A percentile compares a stretch with the other conserved stretches of the same genome.
phyloP scores from a whole-genome alignment of 2,797 vertebrate genomes.

The Xyrichtys novacula region DNA sequence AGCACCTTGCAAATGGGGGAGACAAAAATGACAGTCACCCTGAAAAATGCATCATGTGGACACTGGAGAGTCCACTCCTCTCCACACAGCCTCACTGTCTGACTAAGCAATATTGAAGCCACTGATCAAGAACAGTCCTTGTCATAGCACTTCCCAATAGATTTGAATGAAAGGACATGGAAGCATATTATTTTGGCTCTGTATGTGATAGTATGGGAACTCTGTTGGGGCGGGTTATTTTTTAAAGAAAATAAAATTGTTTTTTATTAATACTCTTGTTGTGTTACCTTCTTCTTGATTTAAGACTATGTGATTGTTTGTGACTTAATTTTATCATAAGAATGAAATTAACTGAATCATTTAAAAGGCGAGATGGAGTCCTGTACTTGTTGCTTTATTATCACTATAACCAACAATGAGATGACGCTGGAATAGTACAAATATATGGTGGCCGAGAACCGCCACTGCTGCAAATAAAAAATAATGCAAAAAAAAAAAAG shows the following conservation, averaged over 20 bases:
- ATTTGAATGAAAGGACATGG: conserved; percentile 83
- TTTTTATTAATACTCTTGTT: conserved; percentile 81
- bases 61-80: conserved; percentile 68
- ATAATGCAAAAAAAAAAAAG: too few relatives aligned
- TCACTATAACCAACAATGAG: too few relatives aligned
- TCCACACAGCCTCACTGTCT: conserved; percentile 82
- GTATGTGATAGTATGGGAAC: conserved; percentile 86
- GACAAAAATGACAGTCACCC: conserved; percentile 68
- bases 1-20: conserved; percentile 80
- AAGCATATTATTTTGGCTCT: conserved; percentile 85
- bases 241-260: conserved; percentile 90
- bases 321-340: neutral
- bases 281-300: neutral
- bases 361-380: too few relatives aligned
- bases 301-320: neutral
- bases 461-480: too few relatives aligned
- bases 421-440: too few relatives aligned
- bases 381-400: too few relatives aligned
- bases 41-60: conserved; percentile 76
- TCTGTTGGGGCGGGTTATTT: conserved; percentile 87
- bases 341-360: neutral
- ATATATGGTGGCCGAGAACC: too few relatives aligned
- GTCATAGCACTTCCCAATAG: conserved; percentile 87
- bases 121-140: conserved; percentile 86
- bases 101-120: conserved; percentile 87